Evolutionary conservation across 2,888 invertebrate species (phyloP).

Genomic region (Parasteatoda lunata): DNA sequence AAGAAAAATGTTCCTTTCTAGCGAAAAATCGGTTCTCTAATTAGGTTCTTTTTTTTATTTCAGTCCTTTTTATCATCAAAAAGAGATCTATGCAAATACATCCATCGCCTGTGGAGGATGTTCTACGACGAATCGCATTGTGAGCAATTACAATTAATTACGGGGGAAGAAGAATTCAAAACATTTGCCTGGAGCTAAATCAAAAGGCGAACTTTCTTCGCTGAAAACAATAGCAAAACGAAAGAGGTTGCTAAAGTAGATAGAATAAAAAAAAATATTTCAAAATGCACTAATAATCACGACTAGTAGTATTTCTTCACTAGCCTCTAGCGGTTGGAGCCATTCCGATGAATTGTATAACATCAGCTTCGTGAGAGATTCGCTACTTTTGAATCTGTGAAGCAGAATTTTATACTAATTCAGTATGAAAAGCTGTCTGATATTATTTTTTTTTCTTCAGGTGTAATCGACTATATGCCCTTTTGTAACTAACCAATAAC

Average conservation of each 20-base stretch:
- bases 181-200: conserved; percentile 63
- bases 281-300: conserved; percentile 63
- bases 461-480: conserved; percentile 2
- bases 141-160: conserved; percentile 67
- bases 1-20: conserved; percentile 33
- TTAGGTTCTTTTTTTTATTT: conserved; percentile 44
- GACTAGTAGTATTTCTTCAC: conserved; percentile 54
- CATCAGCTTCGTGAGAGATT: conserved; percentile 16
- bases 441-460: not conserved
- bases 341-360: conserved; percentile 30
- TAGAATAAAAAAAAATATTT: conserved; percentile 33
- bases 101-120: conserved; percentile 1
- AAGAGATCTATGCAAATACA: conserved; percentile 16
- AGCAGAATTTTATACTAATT: conserved; percentile 53
- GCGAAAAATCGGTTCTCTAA: conserved; percentile 60
- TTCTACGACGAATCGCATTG: conserved; percentile 49
- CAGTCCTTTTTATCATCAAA: conserved; percentile 46
- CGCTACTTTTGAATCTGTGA: conserved; percentile 51
- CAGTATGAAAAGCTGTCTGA: conserved; percentile 7
- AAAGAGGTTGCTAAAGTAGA: conserved; percentile 27
- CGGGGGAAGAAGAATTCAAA: conserved; percentile 60
- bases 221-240: conserved; percentile 27
- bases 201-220: conserved; percentile 70
- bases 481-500: conserved; percentile 5
- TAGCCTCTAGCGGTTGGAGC: conserved; percentile 39